Percentiles rank a stretch among this genome's conserved stretches.
Conservation (phyloP, 2,113 vertebrate genomes). For the Nesoenas mayeri region DNA sequence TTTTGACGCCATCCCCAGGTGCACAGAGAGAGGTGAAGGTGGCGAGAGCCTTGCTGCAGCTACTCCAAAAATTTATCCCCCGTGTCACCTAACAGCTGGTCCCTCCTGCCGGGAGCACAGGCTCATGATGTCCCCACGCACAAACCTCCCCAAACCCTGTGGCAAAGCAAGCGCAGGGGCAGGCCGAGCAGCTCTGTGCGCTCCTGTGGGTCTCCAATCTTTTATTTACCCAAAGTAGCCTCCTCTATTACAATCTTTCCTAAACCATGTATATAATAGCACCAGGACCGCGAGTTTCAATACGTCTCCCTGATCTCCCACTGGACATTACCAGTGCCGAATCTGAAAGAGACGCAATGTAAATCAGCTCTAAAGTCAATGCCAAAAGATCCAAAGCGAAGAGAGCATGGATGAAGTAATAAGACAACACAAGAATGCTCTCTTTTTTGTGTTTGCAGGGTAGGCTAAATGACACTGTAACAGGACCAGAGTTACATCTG, state of each 20-base stretch:
- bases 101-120: background rate
- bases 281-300: accelerated
- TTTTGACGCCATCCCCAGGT: accelerated
- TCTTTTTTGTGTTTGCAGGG: background rate
- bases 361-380: background rate
- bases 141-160: background rate
- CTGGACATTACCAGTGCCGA: background rate
- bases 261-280: background rate
- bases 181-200: accelerated
- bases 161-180: background rate
- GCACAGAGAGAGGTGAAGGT: background rate
- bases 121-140: background rate
- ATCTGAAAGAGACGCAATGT: background rate
- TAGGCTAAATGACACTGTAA: background rate
- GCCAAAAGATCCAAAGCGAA: background rate
- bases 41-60: accelerated
- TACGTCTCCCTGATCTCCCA: background rate
- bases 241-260: background rate
- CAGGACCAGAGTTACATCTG: background rate
- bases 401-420: background rate
- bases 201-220: background rate
- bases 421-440: background rate
- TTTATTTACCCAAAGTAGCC: background rate
- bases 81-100: background rate
- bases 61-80: background rate